Conservation (phyloP, 2,888 invertebrate genomes). For the Bimastos eiseni region DNA sequence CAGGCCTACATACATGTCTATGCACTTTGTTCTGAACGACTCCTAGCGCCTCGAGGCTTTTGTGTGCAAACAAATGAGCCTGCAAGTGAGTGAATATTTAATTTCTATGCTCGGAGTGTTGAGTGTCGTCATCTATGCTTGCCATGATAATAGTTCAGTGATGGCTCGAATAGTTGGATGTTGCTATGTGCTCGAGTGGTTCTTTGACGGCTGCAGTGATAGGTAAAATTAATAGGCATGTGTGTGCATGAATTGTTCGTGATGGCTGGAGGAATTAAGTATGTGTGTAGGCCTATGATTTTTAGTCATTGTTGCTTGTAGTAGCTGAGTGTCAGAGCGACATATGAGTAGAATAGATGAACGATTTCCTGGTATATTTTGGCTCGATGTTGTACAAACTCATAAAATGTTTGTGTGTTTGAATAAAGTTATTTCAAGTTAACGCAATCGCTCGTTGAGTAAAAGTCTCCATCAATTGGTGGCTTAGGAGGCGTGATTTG, state of each 20-base stretch:
- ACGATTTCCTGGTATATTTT: too few species aligned
- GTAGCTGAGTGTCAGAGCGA: too few species aligned
- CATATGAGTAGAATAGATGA: too few species aligned
- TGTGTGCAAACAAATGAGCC: neutral
- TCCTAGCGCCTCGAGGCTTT: neutral
- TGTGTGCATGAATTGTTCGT: neutral
- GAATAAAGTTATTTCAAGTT: neutral
- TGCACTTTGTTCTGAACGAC: too few species aligned
- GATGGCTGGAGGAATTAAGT: neutral
- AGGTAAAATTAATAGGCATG: neutral
- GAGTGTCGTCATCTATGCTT: neutral
- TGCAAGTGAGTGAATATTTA: neutral
- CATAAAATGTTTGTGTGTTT: neutral
- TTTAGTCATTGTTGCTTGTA: too few species aligned
- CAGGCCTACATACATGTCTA: too few species aligned
- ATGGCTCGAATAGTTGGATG: neutral
- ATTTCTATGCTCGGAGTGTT: neutral
- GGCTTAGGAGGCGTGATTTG: neutral
- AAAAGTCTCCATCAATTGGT: neutral
- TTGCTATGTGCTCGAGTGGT: neutral
- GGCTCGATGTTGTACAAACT: neutral
- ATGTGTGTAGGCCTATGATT: neutral
- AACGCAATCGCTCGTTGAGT: neutral
- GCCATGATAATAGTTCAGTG: neutral
- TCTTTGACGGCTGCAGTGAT: neutral